Percentiles rank a stretch among this genome's conserved stretches.
Conservation (phyloP, 2,888 invertebrate species). For the Eupithecia centaureata region DNA sequence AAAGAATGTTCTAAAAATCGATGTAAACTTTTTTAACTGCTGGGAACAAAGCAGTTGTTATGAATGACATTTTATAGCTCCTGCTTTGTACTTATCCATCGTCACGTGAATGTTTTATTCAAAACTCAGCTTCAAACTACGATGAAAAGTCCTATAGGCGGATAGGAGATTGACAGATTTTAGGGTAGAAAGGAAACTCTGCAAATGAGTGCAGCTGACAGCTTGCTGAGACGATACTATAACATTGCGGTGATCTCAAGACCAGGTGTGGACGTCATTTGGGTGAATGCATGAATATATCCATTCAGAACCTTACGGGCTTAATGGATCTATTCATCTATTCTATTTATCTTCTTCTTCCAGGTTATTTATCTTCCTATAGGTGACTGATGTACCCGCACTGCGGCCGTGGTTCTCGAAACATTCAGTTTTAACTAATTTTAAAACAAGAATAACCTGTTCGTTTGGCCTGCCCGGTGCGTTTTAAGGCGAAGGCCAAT, state of each 20-base stretch:
- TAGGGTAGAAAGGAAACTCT: no score
- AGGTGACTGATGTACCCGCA: conserved; percentile 27
- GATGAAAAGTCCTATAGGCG: no score
- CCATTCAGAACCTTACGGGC: no score
- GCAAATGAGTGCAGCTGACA: no score
- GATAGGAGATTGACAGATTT: no score
- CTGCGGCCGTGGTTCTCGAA: conserved; percentile 39
- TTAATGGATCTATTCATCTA: neutral
- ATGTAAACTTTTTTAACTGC: neutral
- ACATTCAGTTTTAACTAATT: conserved; percentile 50
- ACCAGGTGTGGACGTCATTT: no score
- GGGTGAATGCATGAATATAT: no score
- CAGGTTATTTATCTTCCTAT: no score
- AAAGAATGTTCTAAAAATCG: conserved; percentile 40
- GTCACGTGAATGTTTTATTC: neutral
- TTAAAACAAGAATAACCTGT: conserved; percentile 50
- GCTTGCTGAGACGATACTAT: no score
- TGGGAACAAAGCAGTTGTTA: neutral
- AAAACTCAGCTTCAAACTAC: neutral
- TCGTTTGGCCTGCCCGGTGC: conserved; percentile 33
- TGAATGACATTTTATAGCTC: no score
- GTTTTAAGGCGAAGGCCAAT: conserved; percentile 43
- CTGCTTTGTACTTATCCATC: no score
- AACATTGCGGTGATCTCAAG: no score
- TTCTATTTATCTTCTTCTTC: conserved; percentile 33